A percentile compares a stretch with the other conserved stretches of the same genome.
Conservation (phyloP, 2,797 vertebrate species). For the Sebastiscus albofasciatus region DNA sequence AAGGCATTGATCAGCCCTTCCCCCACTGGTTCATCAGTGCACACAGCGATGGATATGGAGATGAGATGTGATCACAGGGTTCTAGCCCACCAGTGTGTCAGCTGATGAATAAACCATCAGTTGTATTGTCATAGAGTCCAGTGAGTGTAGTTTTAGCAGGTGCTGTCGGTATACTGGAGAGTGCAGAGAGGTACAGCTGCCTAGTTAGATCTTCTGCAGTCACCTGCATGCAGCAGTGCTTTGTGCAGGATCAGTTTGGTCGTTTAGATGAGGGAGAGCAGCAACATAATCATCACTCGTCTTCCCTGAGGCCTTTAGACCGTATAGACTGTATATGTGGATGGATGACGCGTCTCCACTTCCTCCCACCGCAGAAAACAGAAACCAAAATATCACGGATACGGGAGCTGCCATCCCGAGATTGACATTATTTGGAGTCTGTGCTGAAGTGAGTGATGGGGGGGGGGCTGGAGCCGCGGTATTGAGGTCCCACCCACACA, state of each 20-base stretch:
- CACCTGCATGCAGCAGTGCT: neutral
- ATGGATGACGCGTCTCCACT: too few relatives aligned
- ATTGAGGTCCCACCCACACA: too few relatives aligned
- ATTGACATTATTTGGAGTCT: too few relatives aligned
- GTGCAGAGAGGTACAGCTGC: neutral
- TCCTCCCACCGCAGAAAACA: too few relatives aligned
- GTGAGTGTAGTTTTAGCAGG: constrained; percentile 1
- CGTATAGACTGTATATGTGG: neutral
- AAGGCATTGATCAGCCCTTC: constrained; percentile 32
- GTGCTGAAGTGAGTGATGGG: too few relatives aligned
- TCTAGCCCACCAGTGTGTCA: neutral
- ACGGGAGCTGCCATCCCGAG: too few relatives aligned
- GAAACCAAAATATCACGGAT: too few relatives aligned
- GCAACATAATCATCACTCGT: neutral
- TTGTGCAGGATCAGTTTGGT: neutral
- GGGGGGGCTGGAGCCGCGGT: too few relatives aligned
- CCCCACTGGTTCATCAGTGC: neutral
- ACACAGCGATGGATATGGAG: constrained; percentile 22
- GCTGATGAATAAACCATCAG: constrained; percentile 49
- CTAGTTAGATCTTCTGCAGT: neutral
- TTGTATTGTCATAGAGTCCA: neutral
- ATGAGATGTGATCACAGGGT: constrained; percentile 42
- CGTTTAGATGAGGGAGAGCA: neutral
- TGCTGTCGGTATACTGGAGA: neutral
- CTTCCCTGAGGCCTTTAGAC: neutral